Conservation (phyloP, 2,888 invertebrate species). For the Helobdella robusta region DNA sequence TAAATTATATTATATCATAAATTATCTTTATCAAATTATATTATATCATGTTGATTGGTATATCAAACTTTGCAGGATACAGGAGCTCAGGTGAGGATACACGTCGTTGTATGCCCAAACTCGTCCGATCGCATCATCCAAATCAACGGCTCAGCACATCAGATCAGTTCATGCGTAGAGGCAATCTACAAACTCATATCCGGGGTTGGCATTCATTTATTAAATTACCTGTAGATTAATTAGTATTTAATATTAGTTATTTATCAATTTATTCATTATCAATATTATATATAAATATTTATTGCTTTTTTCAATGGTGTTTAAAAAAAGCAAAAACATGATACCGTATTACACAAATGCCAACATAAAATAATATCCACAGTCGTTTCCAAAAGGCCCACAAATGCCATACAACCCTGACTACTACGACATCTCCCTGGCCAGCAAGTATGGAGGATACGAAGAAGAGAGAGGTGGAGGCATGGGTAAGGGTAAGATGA, state of each 20-base stretch:
- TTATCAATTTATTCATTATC: neutral
- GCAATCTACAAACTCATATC: conserved; percentile 24
- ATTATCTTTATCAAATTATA: too few relatives aligned
- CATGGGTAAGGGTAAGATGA: conserved; percentile 16
- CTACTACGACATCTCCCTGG: conserved; percentile 23
- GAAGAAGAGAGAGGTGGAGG: conserved; percentile 24
- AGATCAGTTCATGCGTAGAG: conserved; percentile 25
- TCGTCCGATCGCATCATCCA: conserved; percentile 78
- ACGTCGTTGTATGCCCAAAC: conserved; percentile 77
- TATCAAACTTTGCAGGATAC: conserved; percentile 65
- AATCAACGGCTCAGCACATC: conserved; percentile 60
- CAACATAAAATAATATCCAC: neutral
- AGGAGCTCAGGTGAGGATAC: conserved; percentile 75
- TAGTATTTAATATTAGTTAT: neutral
- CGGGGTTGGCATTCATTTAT: neutral
- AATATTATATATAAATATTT: neutral
- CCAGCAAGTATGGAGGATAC: conserved; percentile 27
- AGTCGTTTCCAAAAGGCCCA: conserved; percentile 21
- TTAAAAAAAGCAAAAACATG: neutral
- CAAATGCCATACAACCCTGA: conserved; percentile 25
- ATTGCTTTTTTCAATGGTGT: neutral
- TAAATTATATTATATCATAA: too few relatives aligned
- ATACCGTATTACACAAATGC: neutral
- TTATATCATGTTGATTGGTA: too few relatives aligned
- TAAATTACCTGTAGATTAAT: neutral